Percentiles rank a stretch among this genome's conserved stretches.
Conservation (phyloP, 2,113 vertebrate genomes). For the Brachionichthys hirsutus region DNA sequence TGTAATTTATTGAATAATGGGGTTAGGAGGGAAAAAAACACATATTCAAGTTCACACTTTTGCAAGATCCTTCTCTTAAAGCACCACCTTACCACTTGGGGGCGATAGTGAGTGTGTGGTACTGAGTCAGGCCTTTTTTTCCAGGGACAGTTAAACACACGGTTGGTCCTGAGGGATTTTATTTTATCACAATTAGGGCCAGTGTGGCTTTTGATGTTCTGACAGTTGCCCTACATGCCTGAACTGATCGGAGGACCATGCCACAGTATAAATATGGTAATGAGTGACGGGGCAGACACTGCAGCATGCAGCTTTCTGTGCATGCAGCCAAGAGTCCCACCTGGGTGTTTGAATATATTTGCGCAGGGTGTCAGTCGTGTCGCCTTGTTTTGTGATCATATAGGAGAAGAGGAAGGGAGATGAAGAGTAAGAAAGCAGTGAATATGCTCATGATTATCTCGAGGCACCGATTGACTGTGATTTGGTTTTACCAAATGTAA, state of each 20-base stretch:
- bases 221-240: slow-evolving; percentile 48
- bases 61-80: slow-evolving; percentile 6
- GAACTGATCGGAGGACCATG: slow-evolving; percentile 52
- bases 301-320: slow-evolving; percentile 41
- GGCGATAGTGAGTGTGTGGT: slow-evolving; percentile 57
- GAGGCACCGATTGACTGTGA: too few species aligned
- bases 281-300: slow-evolving; percentile 50
- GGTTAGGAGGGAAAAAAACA: not conserved
- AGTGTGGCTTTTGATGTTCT: slow-evolving; percentile 54
- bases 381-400: slow-evolving; percentile 45
- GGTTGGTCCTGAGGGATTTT: slow-evolving; percentile 44
- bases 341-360: slow-evolving; percentile 62
- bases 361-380: slow-evolving; percentile 54
- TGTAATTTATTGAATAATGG: not conserved
- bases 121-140: slow-evolving; percentile 24
- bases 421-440: not conserved
- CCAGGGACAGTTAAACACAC: slow-evolving; percentile 28
- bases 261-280: slow-evolving; percentile 58
- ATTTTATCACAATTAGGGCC: slow-evolving; percentile 52
- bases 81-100: slow-evolving; percentile 67
- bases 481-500: too few species aligned
- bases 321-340: slow-evolving; percentile 44
- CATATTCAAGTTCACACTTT: not conserved
- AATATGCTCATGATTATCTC: not conserved
- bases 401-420: slow-evolving; percentile 16